Percentiles rank a stretch among this genome's conserved stretches.
These are phyloP conservation scores for Mohoua ochrocephala DNA, from an alignment of 2,113 vertebrate genomes.

Conservation along the genomic window DNA sequence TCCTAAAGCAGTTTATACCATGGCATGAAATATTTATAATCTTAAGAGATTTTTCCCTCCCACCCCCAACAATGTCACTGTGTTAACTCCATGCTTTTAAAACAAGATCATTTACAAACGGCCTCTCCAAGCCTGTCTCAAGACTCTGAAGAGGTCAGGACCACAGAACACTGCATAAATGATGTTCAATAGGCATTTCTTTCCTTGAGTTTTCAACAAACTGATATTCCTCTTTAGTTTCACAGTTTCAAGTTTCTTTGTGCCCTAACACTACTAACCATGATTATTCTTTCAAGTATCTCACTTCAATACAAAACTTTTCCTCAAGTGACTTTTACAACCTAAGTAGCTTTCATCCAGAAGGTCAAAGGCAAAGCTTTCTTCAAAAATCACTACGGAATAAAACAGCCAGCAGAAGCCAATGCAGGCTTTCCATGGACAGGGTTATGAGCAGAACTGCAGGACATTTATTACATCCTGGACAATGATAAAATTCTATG, in stretches of 20 bases:
- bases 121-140: background rate
- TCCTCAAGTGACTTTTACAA: background rate
- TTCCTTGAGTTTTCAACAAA: background rate
- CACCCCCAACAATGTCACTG: background rate
- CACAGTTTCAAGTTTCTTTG: background rate
- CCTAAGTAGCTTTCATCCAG: constrained; percentile 33
- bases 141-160: background rate
- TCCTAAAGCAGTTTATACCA: constrained; percentile 73
- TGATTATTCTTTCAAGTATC: background rate
- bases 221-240: background rate
- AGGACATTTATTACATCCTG: background rate
- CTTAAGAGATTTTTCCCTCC: background rate
- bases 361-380: constrained; percentile 32
- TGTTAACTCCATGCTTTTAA: background rate
- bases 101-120: background rate
- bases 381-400: background rate
- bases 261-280: background rate
- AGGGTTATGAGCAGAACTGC: background rate
- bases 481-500: too few relatives aligned
- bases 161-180: background rate
- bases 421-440: background rate
- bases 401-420: background rate
- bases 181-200: background rate
- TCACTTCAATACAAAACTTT: background rate
- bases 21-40: background rate